A percentile compares a stretch with the other conserved stretches of the same genome.
Evolutionary conservation across 1,140 invertebrate species (phyloP).

Genomic region (Heliothis subflexa): DNA sequence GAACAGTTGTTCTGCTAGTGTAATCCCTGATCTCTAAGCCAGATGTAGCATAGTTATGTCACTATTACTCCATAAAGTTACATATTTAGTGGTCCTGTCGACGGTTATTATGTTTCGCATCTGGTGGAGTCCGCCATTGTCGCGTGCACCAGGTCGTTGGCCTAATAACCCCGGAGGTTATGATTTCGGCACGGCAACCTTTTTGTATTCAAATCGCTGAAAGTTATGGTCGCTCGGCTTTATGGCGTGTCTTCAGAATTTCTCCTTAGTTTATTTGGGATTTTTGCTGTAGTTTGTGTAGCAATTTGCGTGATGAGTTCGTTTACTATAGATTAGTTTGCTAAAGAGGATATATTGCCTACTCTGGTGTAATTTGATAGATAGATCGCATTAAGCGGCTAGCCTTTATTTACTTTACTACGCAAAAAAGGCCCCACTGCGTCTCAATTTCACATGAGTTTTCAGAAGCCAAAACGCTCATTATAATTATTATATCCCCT

Average conservation of each 20-base stretch:
- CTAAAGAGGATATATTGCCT: too few relatives aligned
- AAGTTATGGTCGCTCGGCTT: conserved; percentile 1
- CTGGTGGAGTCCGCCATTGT: conserved; percentile 32
- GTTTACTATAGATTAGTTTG: too few relatives aligned
- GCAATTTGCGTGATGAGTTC: neutral
- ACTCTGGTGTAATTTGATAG: too few relatives aligned
- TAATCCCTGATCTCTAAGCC: neutral
- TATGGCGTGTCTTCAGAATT: neutral
- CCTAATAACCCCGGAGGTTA: conserved; percentile 53
- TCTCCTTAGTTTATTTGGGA: neutral
- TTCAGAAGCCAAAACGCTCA: too few relatives aligned
- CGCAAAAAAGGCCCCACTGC: too few relatives aligned
- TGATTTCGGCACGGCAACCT: conserved; percentile 64
- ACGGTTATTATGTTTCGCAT: conserved; percentile 28
- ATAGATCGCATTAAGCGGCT: too few relatives aligned
- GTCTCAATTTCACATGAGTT: too few relatives aligned
- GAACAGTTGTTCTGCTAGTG: neutral
- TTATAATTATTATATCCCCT: too few relatives aligned
- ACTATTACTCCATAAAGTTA: neutral
- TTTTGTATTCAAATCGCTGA: conserved; percentile 28
- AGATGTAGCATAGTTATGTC: conserved; percentile 13
- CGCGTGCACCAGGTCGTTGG: conserved; percentile 53
- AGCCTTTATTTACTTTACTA: too few relatives aligned
- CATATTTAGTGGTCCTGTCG: conserved; percentile 8
- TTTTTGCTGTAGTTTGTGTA: neutral